phyloP scores from a whole-genome alignment of 2,113 vertebrate genomes.

The Daphoenositta chrysoptera region DNA sequence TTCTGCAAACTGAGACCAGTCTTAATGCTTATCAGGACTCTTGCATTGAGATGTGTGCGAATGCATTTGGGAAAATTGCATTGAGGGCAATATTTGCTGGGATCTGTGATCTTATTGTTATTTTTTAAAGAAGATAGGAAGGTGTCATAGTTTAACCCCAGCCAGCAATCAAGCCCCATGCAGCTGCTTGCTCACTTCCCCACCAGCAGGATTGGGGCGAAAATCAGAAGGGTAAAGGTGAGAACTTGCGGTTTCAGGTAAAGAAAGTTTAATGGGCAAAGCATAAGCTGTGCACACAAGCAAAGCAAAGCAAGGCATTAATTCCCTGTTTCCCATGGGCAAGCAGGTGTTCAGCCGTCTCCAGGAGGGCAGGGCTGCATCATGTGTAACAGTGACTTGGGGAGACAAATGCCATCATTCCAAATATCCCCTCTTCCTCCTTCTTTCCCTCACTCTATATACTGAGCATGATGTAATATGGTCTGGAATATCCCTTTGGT shows the following conservation, averaged over 20 bases:
- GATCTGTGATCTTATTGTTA: not conserved
- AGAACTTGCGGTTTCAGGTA: not conserved
- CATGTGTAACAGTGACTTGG: not conserved
- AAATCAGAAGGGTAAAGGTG: not conserved
- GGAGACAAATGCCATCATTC: not conserved
- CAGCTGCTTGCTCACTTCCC: not conserved
- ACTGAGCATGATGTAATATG: not conserved
- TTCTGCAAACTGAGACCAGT: not conserved
- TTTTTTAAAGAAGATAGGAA: not conserved
- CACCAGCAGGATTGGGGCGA: fast-evolving
- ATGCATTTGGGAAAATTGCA: not conserved
- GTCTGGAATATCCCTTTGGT: not conserved
- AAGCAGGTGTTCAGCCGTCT: not conserved
- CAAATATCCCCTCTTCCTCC: not conserved
- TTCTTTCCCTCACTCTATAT: not conserved
- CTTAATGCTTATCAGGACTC: not conserved
- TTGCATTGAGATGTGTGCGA: not conserved
- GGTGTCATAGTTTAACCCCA: not conserved
- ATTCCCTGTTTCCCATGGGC: not conserved
- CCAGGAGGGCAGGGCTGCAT: not conserved
- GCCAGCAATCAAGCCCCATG: not conserved
- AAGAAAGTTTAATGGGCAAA: not conserved
- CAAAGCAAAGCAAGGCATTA: not conserved
- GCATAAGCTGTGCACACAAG: not conserved
- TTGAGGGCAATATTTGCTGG: not conserved